Evolutionary conservation across 2,888 invertebrate genomes (phyloP), one percentile per base, ranked within the genome.

Genomic region (Noctua fimbriata): DNA sequence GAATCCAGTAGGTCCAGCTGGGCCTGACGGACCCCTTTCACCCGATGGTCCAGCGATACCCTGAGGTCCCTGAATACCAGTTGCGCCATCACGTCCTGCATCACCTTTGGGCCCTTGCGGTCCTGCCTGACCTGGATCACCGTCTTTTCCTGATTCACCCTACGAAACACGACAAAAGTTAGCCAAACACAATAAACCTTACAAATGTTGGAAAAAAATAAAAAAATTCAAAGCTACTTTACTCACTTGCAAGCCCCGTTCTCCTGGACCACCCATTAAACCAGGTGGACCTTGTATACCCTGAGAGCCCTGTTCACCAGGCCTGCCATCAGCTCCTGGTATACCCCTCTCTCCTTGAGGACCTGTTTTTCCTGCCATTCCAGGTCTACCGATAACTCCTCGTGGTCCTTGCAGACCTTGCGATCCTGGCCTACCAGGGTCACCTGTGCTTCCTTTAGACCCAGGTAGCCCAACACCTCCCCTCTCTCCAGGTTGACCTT

Each of bases 131-230:
- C 99, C 99, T 32, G 97, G 82, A 84, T 98, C 98, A 41, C 98
- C 98, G 91, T 98, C 98, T 96, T 98, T 98, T 47, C 98, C 98
- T 63, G 98, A 92, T 92, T 98, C 98, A 41, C 98, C 98, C 98
- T 93, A 83, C 18, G 1, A 7, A 65, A 49, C 24, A n/a, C 1
- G 7, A 60, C 16, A 47, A 63, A 44, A 12, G 10, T 44, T 70
- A 58, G 7, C 1, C n/a, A 2, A 16, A 47, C 21, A n/a, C n/a
- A n/a, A n/a, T n/a, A n/a, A n/a, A 2, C 14, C 2, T 10, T 16
- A 0, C 32, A 69, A 28, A 16, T 16, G 2, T 52, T 14, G 1
- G 24, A 18, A 18, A 36, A 14, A 2, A 47, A 36, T 0, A 0
- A 5, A 1, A 16, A 28, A 32, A 52, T 21, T 66, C 9, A 72